phyloP scores from a whole-genome alignment of 2,888 invertebrate species.

The Polyommatus icarus region DNA sequence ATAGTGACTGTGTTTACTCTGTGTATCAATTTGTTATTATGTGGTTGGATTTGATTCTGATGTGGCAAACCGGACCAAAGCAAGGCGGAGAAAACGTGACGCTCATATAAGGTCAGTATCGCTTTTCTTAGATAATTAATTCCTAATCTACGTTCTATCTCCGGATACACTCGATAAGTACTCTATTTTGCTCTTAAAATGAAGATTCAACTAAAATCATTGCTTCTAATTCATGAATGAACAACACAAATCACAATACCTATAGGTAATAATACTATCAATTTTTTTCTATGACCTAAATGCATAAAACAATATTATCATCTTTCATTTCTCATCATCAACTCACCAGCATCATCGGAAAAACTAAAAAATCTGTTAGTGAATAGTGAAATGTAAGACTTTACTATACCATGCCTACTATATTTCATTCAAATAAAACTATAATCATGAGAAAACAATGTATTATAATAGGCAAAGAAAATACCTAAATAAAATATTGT shows the following conservation, averaged over 20 bases:
- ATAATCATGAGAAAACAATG: neutral
- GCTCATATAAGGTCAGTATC: constrained; percentile 72
- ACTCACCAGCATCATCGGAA: neutral
- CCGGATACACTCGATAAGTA: neutral
- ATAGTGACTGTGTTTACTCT: constrained; percentile 29
- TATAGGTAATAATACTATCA: neutral
- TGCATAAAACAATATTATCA: neutral
- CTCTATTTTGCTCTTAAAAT: neutral
- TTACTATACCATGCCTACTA: neutral
- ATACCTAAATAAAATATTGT: neutral
- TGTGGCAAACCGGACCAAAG: constrained; percentile 77
- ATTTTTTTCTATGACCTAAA: neutral
- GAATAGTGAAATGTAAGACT: neutral
- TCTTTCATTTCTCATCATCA: neutral
- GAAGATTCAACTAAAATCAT: neutral
- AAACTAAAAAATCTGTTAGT: neutral
- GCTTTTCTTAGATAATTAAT: constrained; percentile 44
- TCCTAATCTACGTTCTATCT: constrained; percentile 25
- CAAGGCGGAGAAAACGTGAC: constrained; percentile 72
- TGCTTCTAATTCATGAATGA: constrained; percentile 5
- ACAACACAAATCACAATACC: neutral
- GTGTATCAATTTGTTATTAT: constrained; percentile 49
- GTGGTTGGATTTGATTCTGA: constrained; percentile 70
- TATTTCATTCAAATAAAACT: neutral
- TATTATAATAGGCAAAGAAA: neutral